Base-by-base conservation (phyloP, 2,113 vertebrate genomes). In the Crypturellus undulatus region DNA sequence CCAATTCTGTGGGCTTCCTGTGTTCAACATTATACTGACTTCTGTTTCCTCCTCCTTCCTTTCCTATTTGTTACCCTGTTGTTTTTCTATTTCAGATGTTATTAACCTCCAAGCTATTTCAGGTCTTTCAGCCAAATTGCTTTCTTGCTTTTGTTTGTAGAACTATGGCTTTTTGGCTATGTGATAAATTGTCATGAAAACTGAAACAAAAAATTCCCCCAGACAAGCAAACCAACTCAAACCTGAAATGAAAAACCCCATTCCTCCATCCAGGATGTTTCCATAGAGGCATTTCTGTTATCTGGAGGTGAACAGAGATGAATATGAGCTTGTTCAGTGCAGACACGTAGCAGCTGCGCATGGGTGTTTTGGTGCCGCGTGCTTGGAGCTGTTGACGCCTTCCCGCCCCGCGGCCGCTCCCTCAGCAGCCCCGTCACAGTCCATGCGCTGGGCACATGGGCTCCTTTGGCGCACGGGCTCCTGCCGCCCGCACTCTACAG, bases 21-120 rank as follows among this genome's bases (percentile, higher is more conserved):
- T 1, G 0, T 64, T 84, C 42, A 10, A 26, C 62, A 81, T 76
- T 49, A 34, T 36, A 52, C 12, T 60, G 94, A 89, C 89, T 95
- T 71, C 96, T 95, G 93, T 94, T 96, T 96, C 92, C 92, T 92
- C 51, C 62, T 71, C 87, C 82, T 88, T 90, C 18, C 25, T 67
- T 67, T 9, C 54, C 19, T 47, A 13, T 42, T 82, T 81, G 22
- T 78, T 78, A 26, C 58, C n/a, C 8, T 18, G 30, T 21, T 63
- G 87, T 75, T 79, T 28, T 40, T 62, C 58, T 64, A 12, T 47
- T 88, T 58, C 28, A 64, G 58, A 34, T 40, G 32, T 69, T 60
- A 4, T 7, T 26, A 5, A 3, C 28, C 21, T 52, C 43, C 52
- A 21, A 63, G 22, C 3, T 12, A 3, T 15, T 40, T 83, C 3